Percentiles rank a stretch among this genome's conserved stretches.
These are phyloP conservation scores for Pogonognathellus flavescens DNA, from an alignment of 1,140 invertebrate species.

Conservation along the genomic window DNA sequence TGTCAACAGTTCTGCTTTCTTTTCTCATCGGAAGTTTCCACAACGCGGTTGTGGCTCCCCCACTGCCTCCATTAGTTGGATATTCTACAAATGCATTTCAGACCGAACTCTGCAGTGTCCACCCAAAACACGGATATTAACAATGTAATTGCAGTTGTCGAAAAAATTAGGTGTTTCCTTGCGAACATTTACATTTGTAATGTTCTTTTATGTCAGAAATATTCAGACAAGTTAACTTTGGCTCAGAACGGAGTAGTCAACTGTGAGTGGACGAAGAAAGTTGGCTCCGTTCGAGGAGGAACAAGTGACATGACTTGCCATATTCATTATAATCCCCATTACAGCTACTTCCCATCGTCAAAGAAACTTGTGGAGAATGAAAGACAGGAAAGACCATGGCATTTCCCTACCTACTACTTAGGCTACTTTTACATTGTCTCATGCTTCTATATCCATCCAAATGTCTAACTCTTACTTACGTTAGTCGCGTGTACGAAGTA, in stretches of 20 bases:
- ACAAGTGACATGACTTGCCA: conserved; percentile 28
- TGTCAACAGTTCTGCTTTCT: conserved; percentile 36
- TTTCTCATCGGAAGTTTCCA: too few relatives aligned
- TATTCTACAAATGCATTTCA: neutral
- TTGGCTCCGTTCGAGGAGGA: conserved; percentile 31
- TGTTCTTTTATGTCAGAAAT: conserved; percentile 3
- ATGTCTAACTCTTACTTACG: neutral
- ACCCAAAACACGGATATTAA: neutral
- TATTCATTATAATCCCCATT: neutral
- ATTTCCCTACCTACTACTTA: neutral
- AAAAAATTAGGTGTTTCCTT: conserved; percentile 18
- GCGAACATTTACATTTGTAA: conserved; percentile 22
- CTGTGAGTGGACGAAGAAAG: neutral
- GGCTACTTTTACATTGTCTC: too few relatives aligned
- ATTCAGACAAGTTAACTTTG: conserved; percentile 33
- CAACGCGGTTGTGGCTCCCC: neutral
- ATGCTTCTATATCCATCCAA: neutral
- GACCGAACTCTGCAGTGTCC: neutral
- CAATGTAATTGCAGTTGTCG: conserved; percentile 27
- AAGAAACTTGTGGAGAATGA: conserved; percentile 35
- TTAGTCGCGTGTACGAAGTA: neutral
- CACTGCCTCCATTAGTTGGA: conserved; percentile 8
- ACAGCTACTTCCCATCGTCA: neutral
- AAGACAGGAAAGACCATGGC: neutral
- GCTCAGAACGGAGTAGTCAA: neutral